Base-by-base conservation (phyloP, 2,113 vertebrate species). In the Paraplagusia blochii region DNA sequence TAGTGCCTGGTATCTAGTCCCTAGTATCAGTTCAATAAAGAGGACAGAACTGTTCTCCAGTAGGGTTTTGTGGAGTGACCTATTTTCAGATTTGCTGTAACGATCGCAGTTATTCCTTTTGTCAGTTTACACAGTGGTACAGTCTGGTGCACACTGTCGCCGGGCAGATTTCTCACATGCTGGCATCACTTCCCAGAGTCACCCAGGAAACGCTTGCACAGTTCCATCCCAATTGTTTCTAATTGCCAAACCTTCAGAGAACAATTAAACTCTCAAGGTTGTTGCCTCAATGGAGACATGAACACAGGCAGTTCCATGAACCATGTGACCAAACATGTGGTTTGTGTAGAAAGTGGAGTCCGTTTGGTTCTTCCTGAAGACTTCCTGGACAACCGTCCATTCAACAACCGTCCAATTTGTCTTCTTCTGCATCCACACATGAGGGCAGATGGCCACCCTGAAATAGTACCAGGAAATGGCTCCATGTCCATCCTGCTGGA, bases 381-480 rank as follows among this genome's bases (percentile, higher is more conserved):
- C 51, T 46, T 50, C 52, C 13, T 55, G 59, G 43, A 19, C 35
- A 42, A 19, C 18, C 29, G 12, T 56, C 45, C 35, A 10, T 65
- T 8, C 1, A 13, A 22, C 22, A n/a, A 14, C 29, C 36, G 53
- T 74, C 53, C 33, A 47, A 49, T 50, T 17, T 14, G 43, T 54
- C 53, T 58, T 35, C 58, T 49, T 44, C 15, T 44, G 40, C 58
- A 52, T 70, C 55, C 74, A 47, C 63, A 46, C 47, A 53, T n/a
- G n/a, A n/a, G n/a, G 72, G 74, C 73, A 76, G 80, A 86, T 76
- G 82, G 80, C 70, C 42, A 53, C 70, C 66, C 44, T 47, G 52
- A 80, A 29, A 85, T 80, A 71, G 72, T 65, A 65, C 48, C 76
- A 83, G 79, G 77, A 79, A 85, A 59, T 58, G 51, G 47, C 80